Base-by-base conservation (phyloP, 2,797 vertebrate species). In the Xerus rutilus region DNA sequence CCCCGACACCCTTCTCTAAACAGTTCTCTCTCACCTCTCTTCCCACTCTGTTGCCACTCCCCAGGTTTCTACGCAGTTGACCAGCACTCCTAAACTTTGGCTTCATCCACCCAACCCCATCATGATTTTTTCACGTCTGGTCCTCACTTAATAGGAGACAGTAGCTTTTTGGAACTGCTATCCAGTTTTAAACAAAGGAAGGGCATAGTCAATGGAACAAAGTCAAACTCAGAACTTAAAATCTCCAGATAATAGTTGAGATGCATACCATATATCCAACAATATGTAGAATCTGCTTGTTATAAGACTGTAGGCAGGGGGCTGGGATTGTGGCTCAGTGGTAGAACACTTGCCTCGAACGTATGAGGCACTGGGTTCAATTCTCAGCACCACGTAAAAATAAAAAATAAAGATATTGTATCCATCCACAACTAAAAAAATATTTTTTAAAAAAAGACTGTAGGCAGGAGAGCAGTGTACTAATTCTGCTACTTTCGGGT, bases 1-100 rank as follows among this genome's bases (percentile, higher is more conserved):
- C 93, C 94, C 92, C 14, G 54, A 81, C 91, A 92, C 28, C 57
- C 91, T 94, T 93, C 73, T 96, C 82, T 59, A 94, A 89, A 92
- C 79, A 88, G 84, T 54, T 93, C 62, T 64, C 76, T 83, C 78
- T 93, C 52, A 28, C 45, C 54, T 77, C 70, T 32, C 84, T 95
- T 65, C 82, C 82, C 70, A n/a, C 62, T 91, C 62, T n/a, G 3
- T 45, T 43, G 79, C 54, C 92, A 57, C 95, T 95, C 92, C 86
- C 90, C 62, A 70, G 59, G 69, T 49, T 90, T 92, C 89, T 96
- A 52, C 69, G 32, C 18, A 62, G 52, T 14, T 43, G 76, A 70
- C 76, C 67, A 62, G 76, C 86, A 39, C 69, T 82, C 81, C 64
- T 57, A 72, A 87, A 62, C 28, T 21, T 30, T 79, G 69, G 85